Evolutionary conservation across 2,113 vertebrate genomes (phyloP).

Genomic region (Istiophorus platypterus): DNA sequence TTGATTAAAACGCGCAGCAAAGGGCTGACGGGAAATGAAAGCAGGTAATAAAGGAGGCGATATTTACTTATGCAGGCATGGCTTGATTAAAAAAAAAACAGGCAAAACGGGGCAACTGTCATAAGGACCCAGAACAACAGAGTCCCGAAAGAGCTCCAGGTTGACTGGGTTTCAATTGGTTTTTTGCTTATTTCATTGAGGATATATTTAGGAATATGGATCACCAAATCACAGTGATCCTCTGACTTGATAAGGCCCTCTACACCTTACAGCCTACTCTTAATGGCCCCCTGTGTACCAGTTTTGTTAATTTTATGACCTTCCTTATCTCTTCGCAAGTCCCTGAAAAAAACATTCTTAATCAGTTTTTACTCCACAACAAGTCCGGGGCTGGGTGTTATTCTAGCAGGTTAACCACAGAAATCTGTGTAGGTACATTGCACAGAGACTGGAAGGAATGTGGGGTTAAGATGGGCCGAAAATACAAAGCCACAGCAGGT

Average conservation of each 20-base stretch:
- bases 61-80: not conserved
- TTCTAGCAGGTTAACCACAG: not conserved
- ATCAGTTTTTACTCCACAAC: no score
- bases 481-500: no score
- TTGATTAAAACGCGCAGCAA: not conserved
- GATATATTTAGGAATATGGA: no score
- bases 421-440: no score
- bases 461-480: no score
- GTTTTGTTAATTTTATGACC: not conserved
- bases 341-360: no score
- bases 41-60: not conserved
- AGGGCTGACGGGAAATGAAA: not conserved
- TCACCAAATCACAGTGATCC: no score
- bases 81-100: constrained; percentile 14
- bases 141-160: not conserved
- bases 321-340: not conserved
- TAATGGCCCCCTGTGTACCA: not conserved
- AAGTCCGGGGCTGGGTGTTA: not conserved
- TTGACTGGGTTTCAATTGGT: not conserved
- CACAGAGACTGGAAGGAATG: no score
- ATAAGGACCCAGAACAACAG: not conserved
- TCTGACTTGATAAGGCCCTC: not conserved
- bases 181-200: not conserved
- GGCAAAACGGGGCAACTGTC: constrained; percentile 4
- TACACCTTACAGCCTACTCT: not conserved